Evolutionary conservation across 2,888 invertebrate species (phyloP), one percentile per base, ranked within the genome.

Genomic region (Aphidius colemani): DNA sequence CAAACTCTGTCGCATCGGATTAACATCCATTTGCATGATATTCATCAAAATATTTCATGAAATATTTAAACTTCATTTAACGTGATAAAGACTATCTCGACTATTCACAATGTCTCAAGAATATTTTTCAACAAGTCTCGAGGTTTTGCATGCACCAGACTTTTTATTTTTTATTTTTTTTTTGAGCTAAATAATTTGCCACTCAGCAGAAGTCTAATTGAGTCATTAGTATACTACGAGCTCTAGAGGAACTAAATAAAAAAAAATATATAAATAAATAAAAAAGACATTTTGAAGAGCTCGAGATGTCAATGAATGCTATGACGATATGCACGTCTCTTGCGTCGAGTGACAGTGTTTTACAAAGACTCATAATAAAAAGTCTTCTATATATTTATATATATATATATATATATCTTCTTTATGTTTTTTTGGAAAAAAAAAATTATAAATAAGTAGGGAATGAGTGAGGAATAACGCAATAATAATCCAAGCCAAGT

Each of bases 21-120:
- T 62, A 40, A 66, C 63, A 46, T 72, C 72, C 74, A 69, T 63
- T 55, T 78, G 78, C 78, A 78, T 74, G 78, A 73, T 59, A 75
- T 75, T 75, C 70, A 67, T 64, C 50, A 45, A 7, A 56, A 13
- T 10, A 44, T 46, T 53, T 39, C 40, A n/a, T 18, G 55, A 50
- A 62, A 50, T 10, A 13, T 44, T 43, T 45, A 46, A 50, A 18
- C 50, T 30, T 50, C 9, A 30, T 18, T 50, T 13, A 8, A 13
- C 10, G 6, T 46, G 46, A 46, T 10, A n/a, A 46, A 46, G 46
- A n/a, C 64, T 63, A 45, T 53, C 46, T 64, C 64, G 68, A 67
- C 41, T 46, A 41, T 40, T 53, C 11, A 46, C 41, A 40, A 11
- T 48, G 50, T 58, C 46, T 59, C 51, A 44, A 9, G 40, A 48